phyloP scores from a whole-genome alignment of 2,797 vertebrate genomes.

The Macropus fuliginosus region DNA sequence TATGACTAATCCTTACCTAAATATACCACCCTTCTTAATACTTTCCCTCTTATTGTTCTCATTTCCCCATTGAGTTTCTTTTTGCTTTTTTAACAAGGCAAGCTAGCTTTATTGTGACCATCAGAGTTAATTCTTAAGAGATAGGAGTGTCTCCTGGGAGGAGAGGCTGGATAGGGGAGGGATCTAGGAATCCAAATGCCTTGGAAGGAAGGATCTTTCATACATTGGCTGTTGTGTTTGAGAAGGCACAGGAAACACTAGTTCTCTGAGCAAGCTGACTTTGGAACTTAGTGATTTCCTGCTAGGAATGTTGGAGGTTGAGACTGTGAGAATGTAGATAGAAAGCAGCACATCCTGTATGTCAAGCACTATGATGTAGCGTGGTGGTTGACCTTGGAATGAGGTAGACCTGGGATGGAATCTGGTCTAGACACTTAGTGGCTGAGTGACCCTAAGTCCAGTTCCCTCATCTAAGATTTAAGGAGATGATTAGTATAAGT shows the following conservation, averaged over 20 bases:
- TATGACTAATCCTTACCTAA: too few relatives aligned
- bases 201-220: conserved; percentile 1
- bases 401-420: too few relatives aligned
- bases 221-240: neutral
- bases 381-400: too few relatives aligned
- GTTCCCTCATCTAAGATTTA: too few relatives aligned
- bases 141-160: neutral
- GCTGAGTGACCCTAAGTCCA: too few relatives aligned
- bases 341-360: neutral
- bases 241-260: neutral
- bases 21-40: too few relatives aligned
- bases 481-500: too few relatives aligned
- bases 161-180: neutral
- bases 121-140: too few relatives aligned
- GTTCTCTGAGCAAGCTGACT: neutral
- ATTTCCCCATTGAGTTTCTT: too few relatives aligned
- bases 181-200: neutral
- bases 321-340: neutral
- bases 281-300: neutral
- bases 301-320: neutral
- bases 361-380: too few relatives aligned
- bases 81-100: neutral
- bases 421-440: too few relatives aligned
- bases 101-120: neutral
- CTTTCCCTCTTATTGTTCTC: too few relatives aligned